These are phyloP conservation scores for Cecropterus lyciades DNA, from an alignment of 1,140 invertebrate genomes.

Conservation along the genomic window DNA sequence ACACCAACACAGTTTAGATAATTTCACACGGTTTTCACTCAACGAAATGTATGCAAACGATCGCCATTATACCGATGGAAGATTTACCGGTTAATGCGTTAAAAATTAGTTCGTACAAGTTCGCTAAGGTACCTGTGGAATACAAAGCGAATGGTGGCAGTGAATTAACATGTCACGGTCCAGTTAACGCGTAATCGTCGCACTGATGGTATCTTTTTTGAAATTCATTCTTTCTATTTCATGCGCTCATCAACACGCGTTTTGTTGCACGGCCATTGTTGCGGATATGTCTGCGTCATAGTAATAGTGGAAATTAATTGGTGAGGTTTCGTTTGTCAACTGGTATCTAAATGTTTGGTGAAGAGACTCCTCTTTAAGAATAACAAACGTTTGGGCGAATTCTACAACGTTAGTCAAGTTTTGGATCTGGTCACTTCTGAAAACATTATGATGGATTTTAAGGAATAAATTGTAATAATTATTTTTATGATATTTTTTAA, in stretches of 20 bases:
- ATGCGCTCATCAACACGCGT: constrained; percentile 15
- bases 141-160: constrained; percentile 5
- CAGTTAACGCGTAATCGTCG: constrained; percentile 22
- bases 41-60: neutral
- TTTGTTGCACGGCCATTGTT: neutral
- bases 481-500: no score
- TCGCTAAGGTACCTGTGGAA: constrained; percentile 23
- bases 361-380: no score
- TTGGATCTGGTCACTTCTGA: no score
- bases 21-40: neutral
- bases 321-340: no score
- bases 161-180: constrained; percentile 30
- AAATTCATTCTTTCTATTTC: constrained; percentile 21
- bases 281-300: neutral
- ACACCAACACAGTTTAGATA: neutral
- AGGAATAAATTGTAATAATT: no score
- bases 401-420: no score
- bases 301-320: neutral
- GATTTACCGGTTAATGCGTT: neutral
- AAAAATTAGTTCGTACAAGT: constrained; percentile 1
- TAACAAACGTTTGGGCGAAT: no score
- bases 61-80: neutral
- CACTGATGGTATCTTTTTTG: constrained; percentile 23
- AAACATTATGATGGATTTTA: no score
- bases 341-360: no score